Evolutionary conservation across 2,888 invertebrate genomes (phyloP).

Genomic region (Falcaria lacertinaria): DNA sequence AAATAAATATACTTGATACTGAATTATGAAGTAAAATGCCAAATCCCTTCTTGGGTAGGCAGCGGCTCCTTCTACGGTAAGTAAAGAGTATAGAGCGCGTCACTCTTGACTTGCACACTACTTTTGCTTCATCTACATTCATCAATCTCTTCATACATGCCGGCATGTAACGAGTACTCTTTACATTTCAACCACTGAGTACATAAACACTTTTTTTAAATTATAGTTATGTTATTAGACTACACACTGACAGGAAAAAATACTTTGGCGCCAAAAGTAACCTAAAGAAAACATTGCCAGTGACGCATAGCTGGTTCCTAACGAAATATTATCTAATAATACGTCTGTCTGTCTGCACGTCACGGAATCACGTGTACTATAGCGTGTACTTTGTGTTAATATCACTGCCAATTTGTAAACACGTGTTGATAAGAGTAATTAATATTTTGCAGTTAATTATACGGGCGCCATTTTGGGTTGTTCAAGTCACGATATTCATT

Average conservation of each 20-base stretch:
- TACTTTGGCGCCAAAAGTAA: background rate
- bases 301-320: background rate
- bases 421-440: background rate
- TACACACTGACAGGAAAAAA: background rate
- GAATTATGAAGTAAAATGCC: too few species aligned
- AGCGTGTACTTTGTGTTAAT: background rate
- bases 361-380: background rate
- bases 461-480: background rate
- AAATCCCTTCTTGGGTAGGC: too few species aligned
- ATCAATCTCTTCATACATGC: too few species aligned
- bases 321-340: slow-evolving; percentile 1
- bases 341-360: background rate
- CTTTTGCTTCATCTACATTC: too few species aligned
- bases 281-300: background rate
- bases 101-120: too few species aligned
- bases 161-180: too few species aligned
- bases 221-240: too few species aligned
- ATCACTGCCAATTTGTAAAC: background rate
- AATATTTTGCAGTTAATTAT: background rate
- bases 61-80: too few species aligned
- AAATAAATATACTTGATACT: too few species aligned
- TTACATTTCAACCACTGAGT: too few species aligned
- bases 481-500: background rate
- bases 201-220: too few species aligned
- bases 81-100: too few species aligned